Percentiles rank a stretch among this genome's conserved stretches.
Evolutionary conservation across 2,888 invertebrate species (phyloP).

Genomic region (Chrysotoxum bicinctum): DNA sequence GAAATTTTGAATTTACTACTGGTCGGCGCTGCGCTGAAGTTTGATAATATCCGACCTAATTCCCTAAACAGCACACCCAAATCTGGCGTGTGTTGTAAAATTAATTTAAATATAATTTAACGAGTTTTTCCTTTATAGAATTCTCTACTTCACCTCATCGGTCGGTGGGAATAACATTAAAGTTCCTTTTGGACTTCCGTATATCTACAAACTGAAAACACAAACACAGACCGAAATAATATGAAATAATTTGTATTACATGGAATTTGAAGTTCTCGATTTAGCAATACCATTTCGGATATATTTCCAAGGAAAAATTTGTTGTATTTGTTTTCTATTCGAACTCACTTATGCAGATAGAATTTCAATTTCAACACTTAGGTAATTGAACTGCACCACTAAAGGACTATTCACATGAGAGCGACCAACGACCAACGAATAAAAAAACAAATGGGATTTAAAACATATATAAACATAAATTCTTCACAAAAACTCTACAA

Average conservation of each 20-base stretch:
- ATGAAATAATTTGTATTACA: neutral
- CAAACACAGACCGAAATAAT: neutral
- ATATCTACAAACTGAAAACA: neutral
- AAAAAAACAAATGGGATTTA: no score
- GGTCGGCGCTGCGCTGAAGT: neutral
- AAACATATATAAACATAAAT: no score
- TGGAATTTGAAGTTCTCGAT: neutral
- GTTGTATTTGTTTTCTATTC: neutral
- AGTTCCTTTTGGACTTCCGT: neutral
- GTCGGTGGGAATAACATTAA: neutral
- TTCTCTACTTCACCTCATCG: neutral
- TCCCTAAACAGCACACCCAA: neutral
- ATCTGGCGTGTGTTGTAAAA: conserved; percentile 16
- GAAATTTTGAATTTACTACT: neutral
- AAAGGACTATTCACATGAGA: no score
- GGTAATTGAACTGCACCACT: no score
- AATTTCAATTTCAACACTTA: neutral
- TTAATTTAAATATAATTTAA: neutral
- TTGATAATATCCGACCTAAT: conserved; percentile 12
- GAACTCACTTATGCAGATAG: neutral
- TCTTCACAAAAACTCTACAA: no score
- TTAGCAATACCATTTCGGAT: neutral
- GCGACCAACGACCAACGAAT: no score
- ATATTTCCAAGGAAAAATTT: neutral
- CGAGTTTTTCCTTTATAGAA: neutral